Evolutionary conservation across 2,797 vertebrate species (phyloP), one percentile per base, ranked within the genome.

Genomic region (Margarornis squamiger): DNA sequence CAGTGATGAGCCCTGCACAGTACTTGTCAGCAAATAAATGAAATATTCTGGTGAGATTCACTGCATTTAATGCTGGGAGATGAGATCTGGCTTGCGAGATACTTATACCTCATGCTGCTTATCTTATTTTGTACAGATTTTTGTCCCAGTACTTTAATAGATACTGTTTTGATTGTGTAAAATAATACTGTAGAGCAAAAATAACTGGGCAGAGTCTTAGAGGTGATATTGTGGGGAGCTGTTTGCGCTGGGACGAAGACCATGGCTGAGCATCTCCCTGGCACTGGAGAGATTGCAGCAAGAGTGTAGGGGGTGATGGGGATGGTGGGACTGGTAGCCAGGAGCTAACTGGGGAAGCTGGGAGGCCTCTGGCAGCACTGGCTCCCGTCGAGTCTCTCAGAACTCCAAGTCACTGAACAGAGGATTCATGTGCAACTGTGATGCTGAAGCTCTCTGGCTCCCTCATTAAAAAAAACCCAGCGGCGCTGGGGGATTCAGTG

Each of bases 1-100:
- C 78, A 91, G 88, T 78, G 87, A 90, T 30, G 88, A 96, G 90
- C 91, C 91, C 52, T 88, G 92, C 68, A 86, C 88, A 90, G 90
- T 77, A 66, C 91, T 95, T 97, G 93, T 96, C 95, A 97, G 96
- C 96, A 96, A 94, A 90, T 94, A 96, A 89, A 95, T 96, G 93
- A 88, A 95, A 95, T 87, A 92, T 89, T 95, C 93, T 73, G 59
- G 88, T 87, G 90, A 96, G 65, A 86, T 86, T 94, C 92, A 15
- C 57, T 4, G 70, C 63, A 23, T 90, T 89, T 93, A 86, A 81
- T 81, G 45, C 88, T 54, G 72, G n/a, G 90, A 95, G 81, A 93
- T 92, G 95, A 61, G 91, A 91, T 92, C 84, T 93, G 88, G 70
- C 83, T 88, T 52, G 73, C 0, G 1, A 93, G 75, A 81, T 93